Percentiles rank a stretch among this genome's conserved stretches.
phyloP scores from a whole-genome alignment of 2,888 invertebrate genomes.

The Apotomis betuletana region DNA sequence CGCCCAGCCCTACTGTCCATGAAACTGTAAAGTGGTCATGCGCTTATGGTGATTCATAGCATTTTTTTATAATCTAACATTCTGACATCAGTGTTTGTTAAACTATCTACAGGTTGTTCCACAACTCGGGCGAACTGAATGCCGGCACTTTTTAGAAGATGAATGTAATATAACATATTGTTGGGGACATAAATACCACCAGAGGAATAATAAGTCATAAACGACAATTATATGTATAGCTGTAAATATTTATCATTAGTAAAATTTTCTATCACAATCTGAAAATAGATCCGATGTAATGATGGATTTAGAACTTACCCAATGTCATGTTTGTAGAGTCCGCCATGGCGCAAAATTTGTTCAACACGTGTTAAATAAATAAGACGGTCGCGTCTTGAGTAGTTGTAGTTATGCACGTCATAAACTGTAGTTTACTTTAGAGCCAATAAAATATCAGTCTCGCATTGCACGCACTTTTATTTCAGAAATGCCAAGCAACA shows the following conservation, averaged over 20 bases:
- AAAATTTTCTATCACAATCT: constrained; percentile 1
- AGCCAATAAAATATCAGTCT: constrained; percentile 1
- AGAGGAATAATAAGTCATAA: no score
- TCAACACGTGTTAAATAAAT: constrained; percentile 32
- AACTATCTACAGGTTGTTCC: no score
- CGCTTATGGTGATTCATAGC: no score
- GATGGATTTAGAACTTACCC: constrained; percentile 32
- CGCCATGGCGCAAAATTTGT: constrained; percentile 26
- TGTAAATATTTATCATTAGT: not conserved
- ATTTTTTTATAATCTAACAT: no score
- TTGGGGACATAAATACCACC: not conserved
- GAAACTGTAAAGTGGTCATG: no score
- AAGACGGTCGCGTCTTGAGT: constrained; percentile 7
- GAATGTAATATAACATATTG: not conserved
- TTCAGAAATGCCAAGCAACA: not conserved
- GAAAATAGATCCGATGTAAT: constrained; percentile 22
- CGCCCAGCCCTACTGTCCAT: no score
- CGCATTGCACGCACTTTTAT: constrained; percentile 9
- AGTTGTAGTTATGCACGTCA: constrained; percentile 10
- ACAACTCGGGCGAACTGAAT: no score
- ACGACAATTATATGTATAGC: not conserved
- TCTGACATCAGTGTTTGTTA: no score
- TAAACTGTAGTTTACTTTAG: constrained; percentile 5
- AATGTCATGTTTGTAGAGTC: constrained; percentile 29
- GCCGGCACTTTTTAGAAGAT: not conserved